Base-by-base conservation (phyloP, 1,140 invertebrate species). In the Vollenhovia emeryi region DNA sequence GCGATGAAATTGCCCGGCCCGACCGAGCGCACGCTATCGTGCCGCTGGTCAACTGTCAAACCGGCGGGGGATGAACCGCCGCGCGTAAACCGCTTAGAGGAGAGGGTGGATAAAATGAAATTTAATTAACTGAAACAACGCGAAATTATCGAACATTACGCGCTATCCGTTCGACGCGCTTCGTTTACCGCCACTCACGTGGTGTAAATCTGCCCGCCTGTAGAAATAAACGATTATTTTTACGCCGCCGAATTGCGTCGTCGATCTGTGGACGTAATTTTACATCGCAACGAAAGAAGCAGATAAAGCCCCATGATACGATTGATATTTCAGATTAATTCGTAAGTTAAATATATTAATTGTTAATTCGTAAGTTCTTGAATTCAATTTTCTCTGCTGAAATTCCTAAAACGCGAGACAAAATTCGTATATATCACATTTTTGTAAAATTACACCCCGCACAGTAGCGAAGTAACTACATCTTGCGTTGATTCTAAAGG, bases 71-170 rank as follows among this genome's bases (percentile, higher is more conserved):
- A 90, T 91, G 36, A 87, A 45, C 78, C 69, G 74, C 40, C 50
- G 48, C 76, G 52, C 79, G 85, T 90, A 91, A 92, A 86, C 89
- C 69, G 89, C 80, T 91, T 89, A 87, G 55, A 45, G 24, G 24
- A 69, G 60, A 80, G 68, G 84, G 21, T 48, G 73, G 73, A 62
- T 78, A 86, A 88, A 91, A 92, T 91, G 90, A 91, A 91, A 92
- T 92, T 92, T 92, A 92, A 92, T 92, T 92, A 92, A 91, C 88
- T 83, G 88, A 90, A 91, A 91, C 90, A 89, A 88, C 79, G 85
- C 69, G 84, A 88, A 91, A 90, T 91, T 91, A 89, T 87, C 88
- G 80, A 52, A 82, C 85, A 87, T 92, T 89, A 90, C 59, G 76
- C 71, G 87, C 80, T 66, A 57, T 64, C 69, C 68, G 85, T 66